Conservation (phyloP, 2,888 invertebrate genomes). For the Himalopsyche japonica region DNA sequence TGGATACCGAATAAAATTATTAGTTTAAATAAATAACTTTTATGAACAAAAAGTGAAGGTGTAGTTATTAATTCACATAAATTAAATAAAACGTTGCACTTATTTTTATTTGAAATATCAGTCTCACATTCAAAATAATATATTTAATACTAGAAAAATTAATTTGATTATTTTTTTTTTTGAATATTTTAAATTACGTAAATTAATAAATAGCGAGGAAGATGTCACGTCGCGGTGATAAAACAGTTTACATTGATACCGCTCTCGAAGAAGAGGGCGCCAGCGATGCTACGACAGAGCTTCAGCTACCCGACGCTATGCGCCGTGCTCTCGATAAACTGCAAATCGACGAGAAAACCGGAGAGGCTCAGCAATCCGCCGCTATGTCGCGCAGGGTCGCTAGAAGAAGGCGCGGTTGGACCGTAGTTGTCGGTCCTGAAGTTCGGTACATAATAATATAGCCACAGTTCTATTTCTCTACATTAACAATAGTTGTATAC, state of each 20-base stretch:
- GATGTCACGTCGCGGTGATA: slow-evolving; percentile 28
- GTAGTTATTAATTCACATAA: no score
- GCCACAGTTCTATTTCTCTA: not conserved
- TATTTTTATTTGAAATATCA: no score
- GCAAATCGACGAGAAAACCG: slow-evolving; percentile 5
- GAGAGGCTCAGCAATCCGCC: slow-evolving; percentile 19
- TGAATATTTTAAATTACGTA: no score
- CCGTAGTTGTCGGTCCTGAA: slow-evolving; percentile 74
- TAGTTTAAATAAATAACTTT: no score
- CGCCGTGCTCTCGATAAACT: slow-evolving; percentile 23
- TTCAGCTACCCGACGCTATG: slow-evolving; percentile 34
- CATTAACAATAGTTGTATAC: not conserved
- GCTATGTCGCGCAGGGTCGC: slow-evolving; percentile 33
- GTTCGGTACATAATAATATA: slow-evolving; percentile 60
- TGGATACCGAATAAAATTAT: no score
- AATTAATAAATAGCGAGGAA: not conserved
- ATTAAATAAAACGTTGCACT: no score
- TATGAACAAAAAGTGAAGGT: no score
- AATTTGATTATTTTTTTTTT: no score
- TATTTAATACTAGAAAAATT: no score
- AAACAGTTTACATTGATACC: slow-evolving; percentile 31
- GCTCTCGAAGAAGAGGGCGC: slow-evolving; percentile 25
- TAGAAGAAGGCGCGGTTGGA: slow-evolving; percentile 72
- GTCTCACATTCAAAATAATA: no score
- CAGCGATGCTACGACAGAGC: slow-evolving; percentile 11